A percentile compares a stretch with the other conserved stretches of the same genome.
phyloP scores from a whole-genome alignment of 2,797 vertebrate species.

The Rhabdomys pumilio region DNA sequence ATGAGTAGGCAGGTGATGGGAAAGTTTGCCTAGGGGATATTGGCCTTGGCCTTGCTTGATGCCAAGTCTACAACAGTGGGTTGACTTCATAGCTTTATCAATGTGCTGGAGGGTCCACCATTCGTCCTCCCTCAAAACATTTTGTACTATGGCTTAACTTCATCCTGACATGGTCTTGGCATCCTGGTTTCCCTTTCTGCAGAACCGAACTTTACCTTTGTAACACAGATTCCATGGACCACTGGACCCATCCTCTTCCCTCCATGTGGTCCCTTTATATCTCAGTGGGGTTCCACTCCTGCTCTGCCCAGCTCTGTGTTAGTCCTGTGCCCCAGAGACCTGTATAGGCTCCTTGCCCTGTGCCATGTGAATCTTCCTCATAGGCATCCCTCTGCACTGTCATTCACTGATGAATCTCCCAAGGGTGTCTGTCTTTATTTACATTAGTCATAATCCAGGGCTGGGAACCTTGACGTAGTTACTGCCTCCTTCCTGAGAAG shows the following conservation, averaged over 20 bases:
- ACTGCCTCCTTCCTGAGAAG: background rate
- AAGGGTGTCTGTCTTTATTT: background rate
- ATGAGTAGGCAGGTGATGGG: background rate
- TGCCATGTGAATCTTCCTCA: accelerated
- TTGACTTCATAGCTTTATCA: background rate
- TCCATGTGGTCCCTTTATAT: accelerated
- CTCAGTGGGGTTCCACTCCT: accelerated
- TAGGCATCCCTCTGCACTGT: background rate
- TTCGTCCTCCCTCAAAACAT: background rate
- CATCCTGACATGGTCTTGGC: background rate
- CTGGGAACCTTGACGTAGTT: background rate
- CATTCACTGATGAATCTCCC: background rate
- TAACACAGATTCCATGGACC: accelerated
- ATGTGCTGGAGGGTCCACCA: background rate
- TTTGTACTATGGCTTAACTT: background rate
- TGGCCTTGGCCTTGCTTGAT: background rate
- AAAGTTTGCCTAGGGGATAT: background rate
- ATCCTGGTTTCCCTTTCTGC: background rate
- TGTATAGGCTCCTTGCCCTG: background rate
- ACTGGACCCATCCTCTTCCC: background rate
- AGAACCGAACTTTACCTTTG: background rate
- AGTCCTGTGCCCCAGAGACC: background rate
- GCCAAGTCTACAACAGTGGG: background rate
- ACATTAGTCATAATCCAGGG: background rate
- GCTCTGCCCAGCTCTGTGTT: accelerated